Percentiles rank a stretch among this genome's conserved stretches.
These are phyloP conservation scores for Cataglyphis altisquamis DNA, from an alignment of 2,888 invertebrate genomes.

Conservation along the genomic window DNA sequence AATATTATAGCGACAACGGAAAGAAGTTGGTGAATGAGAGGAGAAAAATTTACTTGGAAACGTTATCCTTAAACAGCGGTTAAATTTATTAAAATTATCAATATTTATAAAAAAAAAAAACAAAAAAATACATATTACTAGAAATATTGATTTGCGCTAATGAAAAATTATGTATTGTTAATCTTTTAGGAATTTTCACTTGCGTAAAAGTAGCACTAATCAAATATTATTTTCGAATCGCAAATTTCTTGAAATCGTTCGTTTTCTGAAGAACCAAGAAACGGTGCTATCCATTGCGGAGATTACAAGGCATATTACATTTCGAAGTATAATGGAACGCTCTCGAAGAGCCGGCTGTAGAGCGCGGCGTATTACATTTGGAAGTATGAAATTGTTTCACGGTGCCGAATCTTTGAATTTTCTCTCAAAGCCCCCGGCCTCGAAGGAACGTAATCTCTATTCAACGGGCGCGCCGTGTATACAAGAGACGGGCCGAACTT, in stretches of 20 bases:
- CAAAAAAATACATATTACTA: background rate
- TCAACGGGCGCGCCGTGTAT: constrained; percentile 48
- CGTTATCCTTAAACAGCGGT: background rate
- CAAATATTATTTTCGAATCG: constrained; percentile 8
- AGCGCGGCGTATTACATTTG: constrained; percentile 45
- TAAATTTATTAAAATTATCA: background rate
- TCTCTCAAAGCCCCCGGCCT: background rate
- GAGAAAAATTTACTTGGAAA: constrained; percentile 5
- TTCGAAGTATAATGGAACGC: constrained; percentile 60
- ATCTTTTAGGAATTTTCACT: background rate
- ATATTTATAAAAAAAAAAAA: background rate
- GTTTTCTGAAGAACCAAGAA: background rate
- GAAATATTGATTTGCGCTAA: background rate
- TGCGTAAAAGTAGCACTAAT: background rate
- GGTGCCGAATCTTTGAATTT: constrained; percentile 53
- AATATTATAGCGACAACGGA: constrained; percentile 20
- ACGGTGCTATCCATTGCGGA: constrained; percentile 29
- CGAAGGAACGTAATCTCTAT: constrained; percentile 64
- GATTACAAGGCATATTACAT: constrained; percentile 58
- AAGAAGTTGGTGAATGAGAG: constrained; percentile 5
- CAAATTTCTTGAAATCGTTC: background rate
- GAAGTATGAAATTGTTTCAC: constrained; percentile 56
- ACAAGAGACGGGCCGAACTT: constrained; percentile 54
- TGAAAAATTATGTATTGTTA: background rate
- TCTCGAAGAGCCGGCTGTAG: constrained; percentile 20